Base-by-base conservation (phyloP, 2,888 invertebrate species). In the Lathronympha strigana region DNA sequence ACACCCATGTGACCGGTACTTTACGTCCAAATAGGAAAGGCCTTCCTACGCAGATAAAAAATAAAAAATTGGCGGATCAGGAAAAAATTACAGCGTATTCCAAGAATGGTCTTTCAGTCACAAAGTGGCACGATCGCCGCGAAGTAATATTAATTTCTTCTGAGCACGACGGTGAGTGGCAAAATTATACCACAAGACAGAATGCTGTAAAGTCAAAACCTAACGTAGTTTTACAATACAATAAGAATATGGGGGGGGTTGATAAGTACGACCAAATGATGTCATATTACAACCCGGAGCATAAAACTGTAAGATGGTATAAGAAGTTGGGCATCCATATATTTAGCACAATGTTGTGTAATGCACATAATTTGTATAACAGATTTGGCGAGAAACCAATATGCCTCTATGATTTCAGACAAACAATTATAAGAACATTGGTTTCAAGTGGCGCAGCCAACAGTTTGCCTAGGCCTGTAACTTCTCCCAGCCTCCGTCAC, bases 141-240 rank as follows among this genome's bases (percentile, higher is more conserved):
- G 60, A 60, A 36, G 13, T 60, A 8, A 17, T 49, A 23, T 9
- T 60, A 23, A 15, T 60, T 49, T 49, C 49, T 4, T 49, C 60
- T 0, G 60, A 60, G n/a, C 60, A 60, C 11, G 8, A 36, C 13
- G 36, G 36, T 23, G 60, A 58, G 19, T 47, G 47, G 58, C 33
- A 58, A 4, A 4, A 47, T 2, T 33, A 47, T 5, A 47, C 21
- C n/a, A 47, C 47, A n/a, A 47, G 15, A 36, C 4, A 9, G 5
- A 58, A 47, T 8, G 4, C 19, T 1, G 33, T 33, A 1, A 58
- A 45, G 21, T 33, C 11, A 4, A 47, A 47, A 9, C 57, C 57
- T 71, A 4, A 79, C 76, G 68, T 71, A 70, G 3, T 58, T n/a
- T 21, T 58, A 19, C 31, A 45, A 47, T 58, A 45, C 19, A 47